A percentile compares a stretch with the other conserved stretches of the same genome.
Evolutionary conservation across 2,797 vertebrate genomes (phyloP).

Genomic region (Clamator glandarius): DNA sequence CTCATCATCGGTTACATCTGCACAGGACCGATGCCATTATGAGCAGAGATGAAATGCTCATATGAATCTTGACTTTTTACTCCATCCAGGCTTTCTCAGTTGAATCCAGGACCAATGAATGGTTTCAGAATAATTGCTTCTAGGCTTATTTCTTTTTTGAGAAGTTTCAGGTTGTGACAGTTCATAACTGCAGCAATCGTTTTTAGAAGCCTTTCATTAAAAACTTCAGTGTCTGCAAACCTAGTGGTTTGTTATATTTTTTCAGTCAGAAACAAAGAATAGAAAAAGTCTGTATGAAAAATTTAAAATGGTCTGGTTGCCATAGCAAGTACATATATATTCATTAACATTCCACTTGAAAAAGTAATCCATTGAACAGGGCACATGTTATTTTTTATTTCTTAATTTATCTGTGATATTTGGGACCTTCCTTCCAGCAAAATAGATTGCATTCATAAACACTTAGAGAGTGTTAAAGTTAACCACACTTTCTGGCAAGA

Average conservation of each 20-base stretch:
- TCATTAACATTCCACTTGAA: not conserved
- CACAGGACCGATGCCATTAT: not conserved
- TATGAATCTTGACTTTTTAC: constrained; percentile 6
- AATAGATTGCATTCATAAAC: constrained; percentile 17
- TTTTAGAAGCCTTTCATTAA: constrained; percentile 34
- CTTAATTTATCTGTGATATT: constrained; percentile 2
- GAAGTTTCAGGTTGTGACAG: not conserved
- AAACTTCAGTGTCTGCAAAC: not conserved
- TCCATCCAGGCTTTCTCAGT: not conserved
- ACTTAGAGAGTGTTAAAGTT: constrained; percentile 28
- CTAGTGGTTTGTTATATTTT: constrained; percentile 28
- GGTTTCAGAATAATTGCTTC: constrained; percentile 8
- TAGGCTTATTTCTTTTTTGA: not conserved
- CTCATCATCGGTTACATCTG: not conserved
- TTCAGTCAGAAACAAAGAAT: constrained; percentile 44
- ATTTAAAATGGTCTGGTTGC: constrained; percentile 35
- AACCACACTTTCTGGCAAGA: not conserved
- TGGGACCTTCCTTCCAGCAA: constrained; percentile 37
- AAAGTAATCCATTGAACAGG: constrained; percentile 17
- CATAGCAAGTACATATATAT: constrained; percentile 33
- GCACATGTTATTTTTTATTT: constrained; percentile 43
- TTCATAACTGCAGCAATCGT: not conserved
- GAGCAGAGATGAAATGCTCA: not conserved
- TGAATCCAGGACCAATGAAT: not conserved
- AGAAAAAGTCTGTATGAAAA: constrained; percentile 30